Percentiles rank a stretch among this genome's conserved stretches.
phyloP scores from a whole-genome alignment of 2,888 invertebrate species.

The Pseudococcus longispinus region DNA sequence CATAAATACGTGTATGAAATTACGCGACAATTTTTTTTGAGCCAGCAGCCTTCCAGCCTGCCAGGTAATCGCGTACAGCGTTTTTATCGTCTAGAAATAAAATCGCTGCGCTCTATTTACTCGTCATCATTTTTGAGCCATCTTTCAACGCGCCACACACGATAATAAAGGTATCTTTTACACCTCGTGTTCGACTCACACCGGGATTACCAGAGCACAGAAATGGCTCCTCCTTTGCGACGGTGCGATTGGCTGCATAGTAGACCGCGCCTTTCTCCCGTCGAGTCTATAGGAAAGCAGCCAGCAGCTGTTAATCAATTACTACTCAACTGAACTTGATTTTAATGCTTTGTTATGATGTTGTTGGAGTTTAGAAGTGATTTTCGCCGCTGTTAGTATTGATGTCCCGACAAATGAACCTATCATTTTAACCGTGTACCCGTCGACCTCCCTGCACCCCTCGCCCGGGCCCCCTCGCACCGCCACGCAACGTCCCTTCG shows the following conservation, averaged over 20 bases:
- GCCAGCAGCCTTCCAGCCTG: not conserved
- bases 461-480: too few species aligned
- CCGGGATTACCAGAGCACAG: slow-evolving; percentile 19
- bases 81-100: slow-evolving; percentile 8
- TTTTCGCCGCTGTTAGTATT: slow-evolving; percentile 56
- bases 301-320: slow-evolving; percentile 59
- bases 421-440: slow-evolving; percentile 51
- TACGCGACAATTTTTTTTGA: not conserved
- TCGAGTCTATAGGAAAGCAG: slow-evolving; percentile 54
- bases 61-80: not conserved
- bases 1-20: too few species aligned
- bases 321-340: slow-evolving; percentile 59
- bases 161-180: slow-evolving; percentile 54
- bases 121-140: slow-evolving; percentile 49
- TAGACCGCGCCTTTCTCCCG: slow-evolving; percentile 51
- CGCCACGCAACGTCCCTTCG: not conserved
- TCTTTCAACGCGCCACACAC: slow-evolving; percentile 51
- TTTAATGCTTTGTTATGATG: slow-evolving; percentile 59
- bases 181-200: slow-evolving; percentile 50
- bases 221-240: slow-evolving; percentile 50
- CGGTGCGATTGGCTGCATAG: slow-evolving; percentile 49
- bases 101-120: slow-evolving; percentile 28
- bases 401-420: slow-evolving; percentile 56
- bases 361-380: slow-evolving; percentile 57
- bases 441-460: not conserved